These are phyloP conservation scores for Diarsia dahlii DNA, from an alignment of 2,888 invertebrate genomes.

Conservation along the genomic window DNA sequence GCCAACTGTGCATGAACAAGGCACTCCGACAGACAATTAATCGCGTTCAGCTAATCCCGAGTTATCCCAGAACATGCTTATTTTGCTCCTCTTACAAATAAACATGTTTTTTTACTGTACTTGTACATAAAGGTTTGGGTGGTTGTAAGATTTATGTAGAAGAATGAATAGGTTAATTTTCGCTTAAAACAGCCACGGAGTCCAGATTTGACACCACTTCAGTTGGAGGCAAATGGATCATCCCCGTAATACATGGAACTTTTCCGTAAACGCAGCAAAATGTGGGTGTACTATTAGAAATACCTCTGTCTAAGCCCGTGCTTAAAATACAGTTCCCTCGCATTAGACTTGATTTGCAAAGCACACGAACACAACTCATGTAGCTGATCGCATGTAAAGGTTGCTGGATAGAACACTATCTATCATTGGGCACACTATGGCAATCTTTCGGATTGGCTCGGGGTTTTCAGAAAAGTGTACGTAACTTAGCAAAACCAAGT, in stretches of 20 bases:
- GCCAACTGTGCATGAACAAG: constrained; percentile 42
- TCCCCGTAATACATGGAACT: neutral
- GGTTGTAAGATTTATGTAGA: neutral
- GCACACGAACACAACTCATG: constrained; percentile 3
- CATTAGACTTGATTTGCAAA: neutral
- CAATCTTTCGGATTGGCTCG: neutral
- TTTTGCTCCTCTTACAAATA: constrained; percentile 33
- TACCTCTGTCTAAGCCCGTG: neutral
- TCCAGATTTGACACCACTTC: neutral
- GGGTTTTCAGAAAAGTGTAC: neutral
- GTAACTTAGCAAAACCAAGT: neutral
- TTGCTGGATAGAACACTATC: constrained; percentile 3
- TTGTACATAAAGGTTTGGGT: constrained; percentile 26
- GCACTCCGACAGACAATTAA: constrained; percentile 49
- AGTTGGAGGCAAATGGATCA: neutral
- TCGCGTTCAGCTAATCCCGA: constrained; percentile 45
- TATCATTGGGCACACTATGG: constrained; percentile 13
- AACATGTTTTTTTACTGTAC: constrained; percentile 45
- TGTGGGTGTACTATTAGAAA: neutral
- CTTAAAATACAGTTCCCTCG: neutral
- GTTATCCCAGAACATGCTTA: constrained; percentile 47
- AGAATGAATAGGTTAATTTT: neutral
- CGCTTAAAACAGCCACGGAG: neutral
- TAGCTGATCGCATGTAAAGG: neutral
- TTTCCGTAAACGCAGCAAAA: neutral